Conservation (phyloP, 2,113 vertebrate genomes). For the Dendrocopos noguchii region DNA sequence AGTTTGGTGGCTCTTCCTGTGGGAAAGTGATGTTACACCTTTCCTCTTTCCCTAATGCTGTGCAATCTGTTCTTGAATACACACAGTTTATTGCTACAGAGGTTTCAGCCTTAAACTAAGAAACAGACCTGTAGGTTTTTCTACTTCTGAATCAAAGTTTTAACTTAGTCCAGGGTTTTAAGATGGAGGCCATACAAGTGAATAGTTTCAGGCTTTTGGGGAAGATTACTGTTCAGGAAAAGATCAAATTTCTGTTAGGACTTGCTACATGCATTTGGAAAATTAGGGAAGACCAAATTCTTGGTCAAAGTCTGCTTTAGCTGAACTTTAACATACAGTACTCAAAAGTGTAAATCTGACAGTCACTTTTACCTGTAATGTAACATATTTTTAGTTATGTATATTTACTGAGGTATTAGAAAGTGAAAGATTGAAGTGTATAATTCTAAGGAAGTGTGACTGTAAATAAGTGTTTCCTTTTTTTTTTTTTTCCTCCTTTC, state of each 20-base stretch:
- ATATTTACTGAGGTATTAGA: neutral
- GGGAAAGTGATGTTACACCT: neutral
- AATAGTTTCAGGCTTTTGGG: neutral
- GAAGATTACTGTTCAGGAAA: neutral
- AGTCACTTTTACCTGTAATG: neutral
- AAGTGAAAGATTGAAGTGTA: neutral
- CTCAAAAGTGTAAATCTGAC: neutral
- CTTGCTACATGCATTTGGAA: neutral
- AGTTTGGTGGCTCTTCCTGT: neutral
- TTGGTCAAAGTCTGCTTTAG: neutral
- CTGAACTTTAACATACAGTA: neutral
- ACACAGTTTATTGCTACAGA: neutral
- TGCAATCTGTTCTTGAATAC: neutral
- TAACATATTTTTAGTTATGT: neutral
- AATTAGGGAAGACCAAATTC: neutral
- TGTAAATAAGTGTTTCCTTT: neutral
- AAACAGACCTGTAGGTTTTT: neutral
- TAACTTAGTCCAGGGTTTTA: neutral
- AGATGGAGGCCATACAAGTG: neutral
- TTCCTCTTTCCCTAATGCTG: neutral
- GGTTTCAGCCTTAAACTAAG: neutral
- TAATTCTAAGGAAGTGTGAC: neutral
- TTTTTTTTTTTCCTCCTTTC: neutral
- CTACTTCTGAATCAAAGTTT: neutral
- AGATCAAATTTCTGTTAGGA: neutral